Conservation (phyloP, 2,888 invertebrate species). For the Ochropleura leucogaster region DNA sequence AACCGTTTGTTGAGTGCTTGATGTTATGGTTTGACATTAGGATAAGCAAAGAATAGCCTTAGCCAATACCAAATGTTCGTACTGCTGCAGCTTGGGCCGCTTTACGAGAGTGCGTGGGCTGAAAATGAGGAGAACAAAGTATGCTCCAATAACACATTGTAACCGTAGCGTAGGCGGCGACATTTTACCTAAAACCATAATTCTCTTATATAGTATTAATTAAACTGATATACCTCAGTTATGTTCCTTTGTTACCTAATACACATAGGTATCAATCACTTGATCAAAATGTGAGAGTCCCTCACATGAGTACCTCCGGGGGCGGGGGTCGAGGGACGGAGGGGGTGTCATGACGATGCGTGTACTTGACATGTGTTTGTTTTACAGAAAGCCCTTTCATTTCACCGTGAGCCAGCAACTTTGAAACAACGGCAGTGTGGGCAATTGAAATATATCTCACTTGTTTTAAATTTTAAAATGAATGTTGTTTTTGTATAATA, state of each 20-base stretch:
- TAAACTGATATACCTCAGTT: conserved; percentile 1
- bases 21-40: not conserved
- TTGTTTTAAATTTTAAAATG: conserved; percentile 14
- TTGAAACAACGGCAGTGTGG: conserved; percentile 7
- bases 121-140: not conserved
- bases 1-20: too few relatives aligned
- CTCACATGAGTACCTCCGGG: conserved; percentile 22
- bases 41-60: too few relatives aligned
- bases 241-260: conserved; percentile 49
- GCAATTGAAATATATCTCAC: conserved; percentile 22
- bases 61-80: not conserved
- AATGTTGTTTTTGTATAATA: conserved; percentile 8
- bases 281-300: conserved; percentile 49
- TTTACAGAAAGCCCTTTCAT: conserved; percentile 55
- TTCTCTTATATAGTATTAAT: conserved; percentile 32
- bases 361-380: conserved; percentile 60
- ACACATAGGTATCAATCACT: conserved; percentile 54
- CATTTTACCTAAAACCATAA: conserved; percentile 23
- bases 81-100: not conserved
- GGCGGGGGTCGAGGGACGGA: not conserved
- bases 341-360: conserved; percentile 51
- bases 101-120: not conserved
- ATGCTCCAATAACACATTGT: not conserved
- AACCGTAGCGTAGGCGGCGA: not conserved
- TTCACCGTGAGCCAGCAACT: conserved; percentile 46